Evolutionary conservation across 2,888 invertebrate species (phyloP).

Genomic region (Saturnia pavonia): DNA sequence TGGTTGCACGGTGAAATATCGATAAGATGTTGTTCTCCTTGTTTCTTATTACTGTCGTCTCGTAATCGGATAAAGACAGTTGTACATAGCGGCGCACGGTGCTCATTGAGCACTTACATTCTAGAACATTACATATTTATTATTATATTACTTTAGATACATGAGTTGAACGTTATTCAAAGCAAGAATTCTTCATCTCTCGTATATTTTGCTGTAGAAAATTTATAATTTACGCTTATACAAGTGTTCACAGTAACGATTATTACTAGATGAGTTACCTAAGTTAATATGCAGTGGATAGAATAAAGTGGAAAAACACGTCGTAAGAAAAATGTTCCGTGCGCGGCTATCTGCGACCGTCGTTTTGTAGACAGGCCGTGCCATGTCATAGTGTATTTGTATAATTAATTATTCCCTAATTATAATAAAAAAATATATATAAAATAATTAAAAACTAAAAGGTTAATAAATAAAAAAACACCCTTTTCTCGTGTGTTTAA

Average conservation of each 20-base stretch:
- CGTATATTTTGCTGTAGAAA: no score
- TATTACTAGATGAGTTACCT: no score
- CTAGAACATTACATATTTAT: no score
- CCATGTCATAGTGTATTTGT: conserved; percentile 61
- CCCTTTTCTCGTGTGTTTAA: not conserved
- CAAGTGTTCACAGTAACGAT: no score
- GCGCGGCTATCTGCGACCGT: conserved; percentile 27
- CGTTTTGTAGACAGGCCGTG: conserved; percentile 49
- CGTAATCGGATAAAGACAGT: conserved; percentile 20
- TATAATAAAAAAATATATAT: conserved; percentile 34
- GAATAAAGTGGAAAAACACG: not conserved
- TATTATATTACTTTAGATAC: no score
- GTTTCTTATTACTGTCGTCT: conserved; percentile 35
- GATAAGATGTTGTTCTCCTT: conserved; percentile 40
- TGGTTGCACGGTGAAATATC: conserved; percentile 75
- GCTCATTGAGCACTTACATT: not conserved
- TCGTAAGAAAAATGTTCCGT: conserved; percentile 3
- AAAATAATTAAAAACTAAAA: conserved; percentile 24
- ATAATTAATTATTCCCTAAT: conserved; percentile 48
- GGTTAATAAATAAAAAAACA: not conserved
- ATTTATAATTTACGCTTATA: no score
- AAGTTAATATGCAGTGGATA: not conserved
- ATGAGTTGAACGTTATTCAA: no score
- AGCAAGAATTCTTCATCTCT: no score
- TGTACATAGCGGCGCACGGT: conserved; percentile 9